A percentile compares a stretch with the other conserved stretches of the same genome.
Conservation (phyloP, 2,888 invertebrate genomes). For the Suillia variegata region DNA sequence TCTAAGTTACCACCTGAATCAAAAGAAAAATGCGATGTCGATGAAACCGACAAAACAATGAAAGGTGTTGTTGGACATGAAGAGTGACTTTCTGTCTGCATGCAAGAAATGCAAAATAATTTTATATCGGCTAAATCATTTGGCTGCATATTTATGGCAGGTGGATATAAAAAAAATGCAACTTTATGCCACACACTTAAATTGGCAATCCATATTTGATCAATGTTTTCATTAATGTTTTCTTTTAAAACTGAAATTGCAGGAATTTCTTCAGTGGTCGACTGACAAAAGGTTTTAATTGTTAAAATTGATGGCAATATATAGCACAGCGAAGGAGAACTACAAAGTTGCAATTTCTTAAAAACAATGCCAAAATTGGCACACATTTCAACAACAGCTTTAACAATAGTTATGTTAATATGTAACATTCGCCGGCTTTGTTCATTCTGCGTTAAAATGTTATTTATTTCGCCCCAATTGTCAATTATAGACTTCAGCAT, state of each 20-base stretch:
- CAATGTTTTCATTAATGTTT: background rate
- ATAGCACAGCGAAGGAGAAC: background rate
- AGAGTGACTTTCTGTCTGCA: background rate
- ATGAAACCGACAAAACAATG: background rate
- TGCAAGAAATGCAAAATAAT: background rate
- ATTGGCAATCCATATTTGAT: background rate
- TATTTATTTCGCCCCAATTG: background rate
- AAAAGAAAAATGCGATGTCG: background rate
- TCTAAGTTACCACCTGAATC: no score
- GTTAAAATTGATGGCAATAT: background rate
- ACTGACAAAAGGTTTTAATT: background rate
- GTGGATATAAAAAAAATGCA: conserved; percentile 5
- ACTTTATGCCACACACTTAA: conserved; percentile 6
- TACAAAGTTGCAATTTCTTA: conserved; percentile 10
- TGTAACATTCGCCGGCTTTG: background rate
- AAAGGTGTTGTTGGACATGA: background rate
- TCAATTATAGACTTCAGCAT: conserved; percentile 3
- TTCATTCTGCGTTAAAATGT: background rate
- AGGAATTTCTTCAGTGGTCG: background rate
- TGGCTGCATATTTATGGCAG: background rate
- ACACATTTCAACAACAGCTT: conserved; percentile 5
- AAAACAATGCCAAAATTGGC: conserved; percentile 12
- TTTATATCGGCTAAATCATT: background rate
- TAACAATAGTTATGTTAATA: conserved; percentile 8
- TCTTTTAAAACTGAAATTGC: background rate